A percentile compares a stretch with the other conserved stretches of the same genome.
phyloP scores from a whole-genome alignment of 2,113 vertebrate genomes.

The Fulmarus glacialis region DNA sequence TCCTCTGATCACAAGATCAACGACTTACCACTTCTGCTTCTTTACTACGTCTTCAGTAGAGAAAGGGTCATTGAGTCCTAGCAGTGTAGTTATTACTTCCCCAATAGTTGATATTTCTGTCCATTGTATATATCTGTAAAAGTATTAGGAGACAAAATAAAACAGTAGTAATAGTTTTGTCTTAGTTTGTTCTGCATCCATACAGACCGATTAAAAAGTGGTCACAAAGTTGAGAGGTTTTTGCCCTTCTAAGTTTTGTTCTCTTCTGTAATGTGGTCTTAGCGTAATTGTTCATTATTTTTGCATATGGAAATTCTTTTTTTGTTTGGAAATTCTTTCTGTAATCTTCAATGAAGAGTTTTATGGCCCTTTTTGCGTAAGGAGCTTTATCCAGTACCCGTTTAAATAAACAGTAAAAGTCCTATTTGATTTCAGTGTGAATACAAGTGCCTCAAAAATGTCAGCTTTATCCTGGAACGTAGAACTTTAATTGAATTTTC shows the following conservation, averaged over 20 bases:
- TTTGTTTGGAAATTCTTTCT: background rate
- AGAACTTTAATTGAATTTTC: slow-evolving; percentile 1
- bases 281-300: background rate
- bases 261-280: background rate
- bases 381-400: background rate
- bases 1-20: background rate
- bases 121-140: background rate
- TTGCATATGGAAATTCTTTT: background rate
- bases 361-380: background rate
- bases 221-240: background rate
- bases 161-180: background rate
- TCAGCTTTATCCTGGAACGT: background rate
- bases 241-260: background rate
- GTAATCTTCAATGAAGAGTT: background rate
- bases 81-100: background rate
- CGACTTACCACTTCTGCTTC: background rate
- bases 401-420: background rate
- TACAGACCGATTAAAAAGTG: background rate
- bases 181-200: background rate
- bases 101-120: background rate
- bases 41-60: background rate
- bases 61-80: background rate
- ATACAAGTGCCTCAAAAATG: background rate
- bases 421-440: background rate
- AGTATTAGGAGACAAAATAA: background rate